phyloP scores from a whole-genome alignment of 2,797 vertebrate species.

The Micropoecilia bifurca region DNA sequence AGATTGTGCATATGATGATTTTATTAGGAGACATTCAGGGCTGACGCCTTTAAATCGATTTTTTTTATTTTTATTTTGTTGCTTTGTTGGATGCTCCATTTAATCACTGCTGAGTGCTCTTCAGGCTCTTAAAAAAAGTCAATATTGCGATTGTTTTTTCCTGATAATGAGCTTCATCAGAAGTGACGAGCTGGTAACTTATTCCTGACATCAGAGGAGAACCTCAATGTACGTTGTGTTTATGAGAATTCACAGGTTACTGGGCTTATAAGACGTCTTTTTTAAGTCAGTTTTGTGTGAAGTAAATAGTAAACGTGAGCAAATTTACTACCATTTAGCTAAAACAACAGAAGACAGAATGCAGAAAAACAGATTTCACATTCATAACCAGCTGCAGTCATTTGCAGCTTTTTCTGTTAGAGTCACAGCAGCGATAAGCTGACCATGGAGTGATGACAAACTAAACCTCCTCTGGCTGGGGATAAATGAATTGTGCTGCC shows the following conservation, averaged over 20 bases:
- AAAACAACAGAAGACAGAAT: neutral
- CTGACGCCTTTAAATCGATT: conserved; percentile 62
- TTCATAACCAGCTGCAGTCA: conserved; percentile 22
- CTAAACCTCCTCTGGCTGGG: neutral
- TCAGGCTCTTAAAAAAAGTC: conserved; percentile 62
- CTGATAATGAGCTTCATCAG: conserved; percentile 46
- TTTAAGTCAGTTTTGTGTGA: neutral
- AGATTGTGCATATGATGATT: conserved; percentile 56
- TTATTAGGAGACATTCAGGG: conserved; percentile 52
- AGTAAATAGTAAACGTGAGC: neutral
- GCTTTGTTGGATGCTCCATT: conserved; percentile 47
- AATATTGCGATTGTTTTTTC: conserved; percentile 53
- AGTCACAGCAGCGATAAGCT: conserved; percentile 51
- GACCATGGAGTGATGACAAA: conserved; percentile 14
- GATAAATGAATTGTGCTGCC: conserved; percentile 7
- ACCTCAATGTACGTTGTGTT: neutral
- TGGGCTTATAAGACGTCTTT: neutral
- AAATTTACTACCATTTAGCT: neutral
- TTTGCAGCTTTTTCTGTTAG: conserved; percentile 42
- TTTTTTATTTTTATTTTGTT: conserved; percentile 71
- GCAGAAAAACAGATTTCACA: neutral
- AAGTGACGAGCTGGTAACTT: conserved; percentile 24
- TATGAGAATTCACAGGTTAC: neutral
- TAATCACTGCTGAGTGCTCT: conserved; percentile 69
- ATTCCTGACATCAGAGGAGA: conserved; percentile 7